These are phyloP conservation scores for Erebia epiphron DNA, from an alignment of 2,888 invertebrate species.

Conservation along the genomic window DNA sequence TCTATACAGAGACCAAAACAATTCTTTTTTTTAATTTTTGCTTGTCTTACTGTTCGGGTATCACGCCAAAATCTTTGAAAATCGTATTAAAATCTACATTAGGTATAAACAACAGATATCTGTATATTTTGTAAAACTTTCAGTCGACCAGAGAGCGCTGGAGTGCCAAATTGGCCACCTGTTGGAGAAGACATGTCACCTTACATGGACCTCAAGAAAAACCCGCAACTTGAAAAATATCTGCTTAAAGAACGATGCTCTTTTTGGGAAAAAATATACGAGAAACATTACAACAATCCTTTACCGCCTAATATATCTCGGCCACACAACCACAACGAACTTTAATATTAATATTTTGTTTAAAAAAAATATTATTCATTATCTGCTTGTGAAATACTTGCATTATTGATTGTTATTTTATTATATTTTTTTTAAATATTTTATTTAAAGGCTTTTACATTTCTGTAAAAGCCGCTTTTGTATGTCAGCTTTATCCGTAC, in stretches of 20 bases:
- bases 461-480: too few species aligned
- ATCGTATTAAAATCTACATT: too few species aligned
- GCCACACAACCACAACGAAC: not conserved
- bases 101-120: not conserved
- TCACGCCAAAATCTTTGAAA: too few species aligned
- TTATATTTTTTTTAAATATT: too few species aligned
- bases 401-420: too few species aligned
- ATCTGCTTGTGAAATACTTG: too few species aligned
- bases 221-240: constrained; percentile 43
- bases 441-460: too few species aligned
- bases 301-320: constrained; percentile 42
- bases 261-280: constrained; percentile 58
- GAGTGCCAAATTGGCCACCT: constrained; percentile 47
- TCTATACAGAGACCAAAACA: too few species aligned
- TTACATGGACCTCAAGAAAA: constrained; percentile 49
- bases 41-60: too few species aligned
- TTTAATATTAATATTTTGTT: not conserved
- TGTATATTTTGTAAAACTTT: constrained; percentile 21
- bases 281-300: constrained; percentile 49
- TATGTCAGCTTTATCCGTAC: too few species aligned
- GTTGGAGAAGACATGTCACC: constrained; percentile 45
- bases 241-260: constrained; percentile 44
- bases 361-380: too few species aligned
- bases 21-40: too few species aligned
- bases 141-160: constrained; percentile 52